Evolutionary conservation across 2,113 vertebrate species (phyloP).

Genomic region (Paramormyrops kingsleyae): DNA sequence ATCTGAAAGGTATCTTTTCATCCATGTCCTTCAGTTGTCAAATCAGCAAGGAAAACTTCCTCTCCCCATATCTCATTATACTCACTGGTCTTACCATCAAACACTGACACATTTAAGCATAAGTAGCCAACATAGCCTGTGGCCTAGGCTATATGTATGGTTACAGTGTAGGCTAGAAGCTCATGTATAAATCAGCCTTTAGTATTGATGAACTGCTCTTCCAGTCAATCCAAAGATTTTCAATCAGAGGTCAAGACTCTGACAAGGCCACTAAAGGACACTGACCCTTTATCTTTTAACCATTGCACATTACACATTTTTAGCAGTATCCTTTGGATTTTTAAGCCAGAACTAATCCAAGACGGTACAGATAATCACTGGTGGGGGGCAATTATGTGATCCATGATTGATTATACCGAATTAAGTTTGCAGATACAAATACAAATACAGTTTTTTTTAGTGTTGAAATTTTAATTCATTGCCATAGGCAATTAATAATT

Average conservation of each 20-base stretch:
- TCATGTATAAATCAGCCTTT: background rate
- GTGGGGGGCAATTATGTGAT: background rate
- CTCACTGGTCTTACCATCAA: background rate
- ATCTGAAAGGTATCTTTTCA: background rate
- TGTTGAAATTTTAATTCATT: background rate
- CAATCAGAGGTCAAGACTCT: background rate
- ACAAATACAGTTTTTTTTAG: background rate
- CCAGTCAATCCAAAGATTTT: background rate
- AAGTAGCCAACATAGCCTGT: background rate
- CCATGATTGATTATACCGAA: background rate
- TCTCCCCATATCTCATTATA: background rate
- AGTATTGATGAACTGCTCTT: background rate
- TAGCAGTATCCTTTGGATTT: background rate
- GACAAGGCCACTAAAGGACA: background rate
- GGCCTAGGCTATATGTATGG: background rate
- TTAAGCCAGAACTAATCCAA: background rate
- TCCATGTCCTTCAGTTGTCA: background rate
- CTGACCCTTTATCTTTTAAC: background rate
- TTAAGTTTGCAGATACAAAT: background rate
- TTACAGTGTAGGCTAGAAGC: background rate
- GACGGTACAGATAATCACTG: background rate
- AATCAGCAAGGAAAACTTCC: background rate
- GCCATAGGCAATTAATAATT: background rate
- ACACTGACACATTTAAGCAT: background rate
- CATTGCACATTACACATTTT: background rate